Evolutionary conservation across 2,888 invertebrate species (phyloP), one percentile per base, ranked within the genome.

Genomic region (Pseudeuparius sepicola): DNA sequence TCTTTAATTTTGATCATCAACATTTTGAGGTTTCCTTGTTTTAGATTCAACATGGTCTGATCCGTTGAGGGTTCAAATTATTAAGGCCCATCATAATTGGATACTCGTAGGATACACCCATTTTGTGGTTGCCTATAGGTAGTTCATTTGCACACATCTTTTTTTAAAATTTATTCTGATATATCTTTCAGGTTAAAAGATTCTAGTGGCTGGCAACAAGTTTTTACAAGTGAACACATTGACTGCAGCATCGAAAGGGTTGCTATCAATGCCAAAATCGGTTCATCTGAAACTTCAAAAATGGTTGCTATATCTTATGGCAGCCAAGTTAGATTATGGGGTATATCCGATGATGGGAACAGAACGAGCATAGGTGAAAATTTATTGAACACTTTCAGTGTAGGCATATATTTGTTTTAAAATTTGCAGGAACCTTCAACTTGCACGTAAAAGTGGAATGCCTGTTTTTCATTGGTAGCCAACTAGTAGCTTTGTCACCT

Each of bases 51-150:
- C 71, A 28, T 88, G 87, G 84, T 73, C 81, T 4, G 89, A 90
- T 59, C 88, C 85, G 25, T 61, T 88, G 54, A 71, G 89, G 51
- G 92, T 93, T 23, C 85, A 89, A 65, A 86, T 90, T 31, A 87
- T 94, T 48, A 87, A 89, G 59, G 94, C 94, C 3, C 94, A 97
- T 65, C 93, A 96, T 61, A 96, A 94, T 60, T 96, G 94, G 88
- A 87, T 98, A 44, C 90, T 88, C 13, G 92, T 93, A 13, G 94
- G 93, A 1, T 96, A 94, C 61, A 84, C 90, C 37, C 90, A 96
- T 64, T 93, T 90, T 65, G 87, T 96, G 13, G 86, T 88, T 39
- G 92, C 94, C 55, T 97, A 92, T 61, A 78, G 84, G 85, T 86
- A 65, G 32, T 30, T n/a, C 13, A 16, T 14, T 39, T 25, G 6